Evolutionary conservation across 2,888 invertebrate species (phyloP), one percentile per base, ranked within the genome.

Genomic region (Eilema depressum): DNA sequence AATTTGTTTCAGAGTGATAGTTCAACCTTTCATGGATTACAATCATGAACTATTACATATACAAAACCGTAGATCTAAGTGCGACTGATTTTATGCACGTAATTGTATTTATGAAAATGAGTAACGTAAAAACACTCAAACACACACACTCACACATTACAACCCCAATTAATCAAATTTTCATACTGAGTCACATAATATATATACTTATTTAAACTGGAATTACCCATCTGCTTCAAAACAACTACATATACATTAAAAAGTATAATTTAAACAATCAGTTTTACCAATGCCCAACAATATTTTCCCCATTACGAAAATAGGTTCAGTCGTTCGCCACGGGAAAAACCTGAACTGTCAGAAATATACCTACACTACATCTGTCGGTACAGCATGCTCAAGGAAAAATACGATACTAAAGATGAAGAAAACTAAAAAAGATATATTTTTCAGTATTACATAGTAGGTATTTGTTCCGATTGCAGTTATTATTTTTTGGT

Each of bases 261-360:
- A 26, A 41, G 23, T 23, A 11, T 57, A 14, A 25, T 37, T 1
- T 41, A 41, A 41, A 53, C n/a, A 7, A 7, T 20, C 20, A 53
- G 10, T 53, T n/a, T 53, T 53, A 53, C n/a, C 53, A 53, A 53
- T 53, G 53, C 53, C 20, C n/a, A 53, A 53, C 53, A 20, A 20
- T 53, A 53, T 53, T 53, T 53, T 53, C 53, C 53, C 53, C n/a
- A 53, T 53, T n/a, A 53, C n/a, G 20, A 10, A 53, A 53, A 53
- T 53, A n/a, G 53, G n/a, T 53, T 41, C 41, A 41, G 41, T 41
- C 41, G 41, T 41, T n/a, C 1, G 47, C 47, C 47, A 47, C 47
- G 47, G 53, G 53, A 20, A 53, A 53, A n/a, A n/a, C 53, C 53
- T 53, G n/a, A 53, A n/a, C 53, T 53, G n/a, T n/a, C n/a, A 53